Evolutionary conservation across 2,797 vertebrate species (phyloP), one percentile per base, ranked within the genome.

Genomic region (Peromyscus eremicus): DNA sequence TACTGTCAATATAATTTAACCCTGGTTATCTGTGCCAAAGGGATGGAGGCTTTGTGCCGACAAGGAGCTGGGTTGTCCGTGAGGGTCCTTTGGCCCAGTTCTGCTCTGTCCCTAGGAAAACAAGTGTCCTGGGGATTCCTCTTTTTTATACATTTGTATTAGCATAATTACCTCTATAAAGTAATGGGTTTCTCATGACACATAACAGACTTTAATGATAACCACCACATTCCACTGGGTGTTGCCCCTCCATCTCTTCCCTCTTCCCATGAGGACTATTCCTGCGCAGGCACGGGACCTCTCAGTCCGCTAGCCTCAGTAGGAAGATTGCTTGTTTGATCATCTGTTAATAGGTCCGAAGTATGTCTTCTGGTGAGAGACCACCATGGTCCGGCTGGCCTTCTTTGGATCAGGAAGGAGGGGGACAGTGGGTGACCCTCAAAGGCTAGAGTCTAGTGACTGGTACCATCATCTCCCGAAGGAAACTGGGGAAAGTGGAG

Each of bases 1-100:
- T 64, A 14, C 84, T 77, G 34, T 73, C 76, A 75, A 93, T 86
- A 46, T 85, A 89, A 75, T 90, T 85, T 60, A 79, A 93, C n/a
- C 77, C 86, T 66, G 40, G 16, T 27, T 46, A 37, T 85, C 62
- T 68, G 43, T 27, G 37, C 77, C 49, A 60, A 89, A 55, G 76
- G 40, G 27, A 62, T 13, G 14, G 55, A 86, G 37, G 70, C 55
- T 93, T 70, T 89, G 43, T 49, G 70, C 86, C 60, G 29, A 84
- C 11, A 0, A 5, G 40, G 32, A 85, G 6, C 43, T 62, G 77
- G 75, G 6, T 64, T 75, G 0, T 66, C n/a, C 40, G 6, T 10
- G 2, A n/a, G 29, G 10, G 12, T 68, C 62, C 29, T 43, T 43
- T 64, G 34, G 52, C 71, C 37, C 12, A 14, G 64, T 83, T 34